phyloP scores from a whole-genome alignment of 2,888 invertebrate genomes.

The Listrodromus nycthemerus region DNA sequence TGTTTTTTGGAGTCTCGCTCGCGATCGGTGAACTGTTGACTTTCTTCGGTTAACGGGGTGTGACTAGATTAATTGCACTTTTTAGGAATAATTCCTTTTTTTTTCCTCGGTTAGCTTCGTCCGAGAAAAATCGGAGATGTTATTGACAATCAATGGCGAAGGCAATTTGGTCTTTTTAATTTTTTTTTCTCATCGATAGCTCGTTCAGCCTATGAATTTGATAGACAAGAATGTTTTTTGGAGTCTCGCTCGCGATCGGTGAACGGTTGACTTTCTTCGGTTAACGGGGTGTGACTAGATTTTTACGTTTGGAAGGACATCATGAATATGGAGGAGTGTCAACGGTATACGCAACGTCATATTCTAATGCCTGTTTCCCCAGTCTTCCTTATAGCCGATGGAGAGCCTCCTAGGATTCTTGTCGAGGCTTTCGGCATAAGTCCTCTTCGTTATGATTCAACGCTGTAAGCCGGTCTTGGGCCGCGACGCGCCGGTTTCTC shows the following conservation, averaged over 20 bases:
- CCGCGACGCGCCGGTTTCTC: constrained; percentile 70
- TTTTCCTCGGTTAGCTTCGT: background rate
- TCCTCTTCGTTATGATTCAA: constrained; percentile 84
- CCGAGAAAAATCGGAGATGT: background rate
- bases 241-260: constrained; percentile 12
- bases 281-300: constrained; percentile 36
- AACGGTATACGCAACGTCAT: constrained; percentile 61
- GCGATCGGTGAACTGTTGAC: constrained; percentile 33
- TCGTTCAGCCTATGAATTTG: background rate
- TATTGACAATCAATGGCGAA: background rate
- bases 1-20: background rate
- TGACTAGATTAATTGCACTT: no score
- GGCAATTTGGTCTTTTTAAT: background rate
- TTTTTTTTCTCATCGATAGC: background rate
- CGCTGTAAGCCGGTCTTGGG: constrained; percentile 82
- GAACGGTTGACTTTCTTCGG: constrained; percentile 24
- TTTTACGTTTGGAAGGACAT: constrained; percentile 74
- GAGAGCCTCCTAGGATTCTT: constrained; percentile 69
- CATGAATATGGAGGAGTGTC: constrained; percentile 79
- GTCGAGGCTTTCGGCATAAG: constrained; percentile 80
- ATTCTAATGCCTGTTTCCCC: constrained; percentile 80
- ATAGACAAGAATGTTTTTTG: background rate
- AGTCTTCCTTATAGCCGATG: constrained; percentile 76
- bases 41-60: constrained; percentile 20
- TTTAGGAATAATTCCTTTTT: no score